A percentile compares a stretch with the other conserved stretches of the same genome.
phyloP scores from a whole-genome alignment of 2,113 vertebrate species.

The Nothoprocta perdicaria region DNA sequence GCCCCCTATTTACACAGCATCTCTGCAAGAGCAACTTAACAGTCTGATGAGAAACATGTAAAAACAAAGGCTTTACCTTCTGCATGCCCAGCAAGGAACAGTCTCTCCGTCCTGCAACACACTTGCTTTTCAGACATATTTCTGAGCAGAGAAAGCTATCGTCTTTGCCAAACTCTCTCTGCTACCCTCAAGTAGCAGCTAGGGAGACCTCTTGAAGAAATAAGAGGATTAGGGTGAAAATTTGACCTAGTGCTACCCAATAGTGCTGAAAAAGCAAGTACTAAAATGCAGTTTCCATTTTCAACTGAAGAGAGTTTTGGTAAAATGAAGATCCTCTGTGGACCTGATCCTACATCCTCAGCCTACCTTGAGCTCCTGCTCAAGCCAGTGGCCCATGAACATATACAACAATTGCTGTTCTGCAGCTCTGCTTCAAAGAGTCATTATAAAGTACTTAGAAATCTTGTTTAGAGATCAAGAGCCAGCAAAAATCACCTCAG shows the following conservation, averaged over 20 bases:
- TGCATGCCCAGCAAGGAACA: neutral
- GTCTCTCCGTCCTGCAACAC: neutral
- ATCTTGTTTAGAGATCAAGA: neutral
- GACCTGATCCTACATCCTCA: neutral
- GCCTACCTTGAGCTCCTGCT: neutral
- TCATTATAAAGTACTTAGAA: neutral
- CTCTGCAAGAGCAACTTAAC: neutral
- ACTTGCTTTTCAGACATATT: neutral
- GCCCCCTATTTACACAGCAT: constrained; percentile 13
- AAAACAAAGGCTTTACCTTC: neutral
- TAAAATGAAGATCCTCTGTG: neutral
- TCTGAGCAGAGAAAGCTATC: neutral
- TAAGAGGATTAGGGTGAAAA: neutral
- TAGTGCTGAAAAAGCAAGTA: constrained; percentile 35
- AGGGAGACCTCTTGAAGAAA: neutral
- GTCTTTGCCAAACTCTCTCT: neutral
- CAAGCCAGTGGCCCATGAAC: neutral
- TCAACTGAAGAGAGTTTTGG: neutral
- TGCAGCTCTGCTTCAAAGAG: neutral
- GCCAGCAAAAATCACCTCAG: neutral
- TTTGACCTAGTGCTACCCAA: neutral
- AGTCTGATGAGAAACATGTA: neutral
- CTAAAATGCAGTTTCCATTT: constrained; percentile 22
- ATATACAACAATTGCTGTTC: neutral
- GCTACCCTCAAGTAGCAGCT: neutral